phyloP scores from a whole-genome alignment of 2,113 vertebrate species.

The Laticauda colubrina region DNA sequence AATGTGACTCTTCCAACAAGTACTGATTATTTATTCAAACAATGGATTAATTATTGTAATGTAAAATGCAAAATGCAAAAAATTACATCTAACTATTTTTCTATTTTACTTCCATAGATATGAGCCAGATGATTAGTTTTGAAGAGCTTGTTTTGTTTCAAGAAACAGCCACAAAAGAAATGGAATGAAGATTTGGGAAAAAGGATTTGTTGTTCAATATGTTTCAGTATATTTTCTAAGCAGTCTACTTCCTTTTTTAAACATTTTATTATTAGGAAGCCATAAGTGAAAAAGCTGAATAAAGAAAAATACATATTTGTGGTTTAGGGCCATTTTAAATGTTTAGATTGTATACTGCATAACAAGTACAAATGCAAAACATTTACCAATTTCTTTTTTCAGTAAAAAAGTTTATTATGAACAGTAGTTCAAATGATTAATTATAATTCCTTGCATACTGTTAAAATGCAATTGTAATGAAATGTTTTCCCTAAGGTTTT shows the following conservation, averaged over 20 bases:
- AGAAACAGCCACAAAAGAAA: slow-evolving; percentile 40
- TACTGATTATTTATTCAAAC: not conserved
- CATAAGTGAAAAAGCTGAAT: slow-evolving; percentile 2
- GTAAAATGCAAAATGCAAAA: not conserved
- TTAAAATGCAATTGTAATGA: slow-evolving; percentile 16
- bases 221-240: slow-evolving; percentile 33
- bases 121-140: slow-evolving; percentile 67
- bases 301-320: slow-evolving; percentile 17
- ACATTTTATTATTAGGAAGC: slow-evolving; percentile 10
- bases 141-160: not conserved
- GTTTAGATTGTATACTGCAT: not conserved
- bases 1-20: not conserved
- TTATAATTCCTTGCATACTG: slow-evolving; percentile 16
- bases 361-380: slow-evolving; percentile 23
- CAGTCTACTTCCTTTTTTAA: slow-evolving; percentile 24
- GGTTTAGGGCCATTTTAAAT: slow-evolving; percentile 18
- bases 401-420: slow-evolving; percentile 46
- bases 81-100: not conserved
- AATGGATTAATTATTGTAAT: slow-evolving; percentile 3
- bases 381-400: slow-evolving; percentile 24
- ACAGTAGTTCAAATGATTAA: not conserved
- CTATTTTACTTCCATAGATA: slow-evolving; percentile 59
- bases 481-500: slow-evolving; percentile 17
- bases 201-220: slow-evolving; percentile 34
- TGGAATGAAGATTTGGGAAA: slow-evolving; percentile 19